Base-by-base conservation (phyloP, 2,113 vertebrate species). In the Girardinichthys multiradiatus region DNA sequence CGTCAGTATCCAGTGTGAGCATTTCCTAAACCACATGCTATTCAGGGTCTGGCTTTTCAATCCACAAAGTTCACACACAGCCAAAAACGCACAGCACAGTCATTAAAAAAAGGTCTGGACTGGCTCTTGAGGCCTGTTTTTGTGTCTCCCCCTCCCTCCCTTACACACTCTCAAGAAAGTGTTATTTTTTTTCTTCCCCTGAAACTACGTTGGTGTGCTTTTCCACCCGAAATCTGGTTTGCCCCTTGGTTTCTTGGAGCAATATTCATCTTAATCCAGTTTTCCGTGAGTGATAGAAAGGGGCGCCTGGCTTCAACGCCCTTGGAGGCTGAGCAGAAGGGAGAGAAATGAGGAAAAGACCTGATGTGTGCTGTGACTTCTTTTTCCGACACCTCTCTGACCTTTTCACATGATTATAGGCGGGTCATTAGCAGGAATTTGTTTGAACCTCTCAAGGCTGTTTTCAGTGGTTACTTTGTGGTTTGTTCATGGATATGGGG, bases 51-150 rank as follows among this genome's bases (percentile, higher is more conserved):
- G 81, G 48, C 63, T 86, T 76, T 80, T 70, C 68, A 74, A 86
- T 87, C 87, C 84, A 66, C 89, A 81, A 82, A 90, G 85, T 91
- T 91, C 90, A 89, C 86, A 82, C 79, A 74, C 62, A 63, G 80
- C 78, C 75, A 61, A 91, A 91, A 92, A 91, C 86, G 79, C 35
- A 68, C 74, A 42, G 84, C 81, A 51, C 7, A 6, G 21, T 51
- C 86, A 82, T 90, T 83, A 84, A 87, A 90, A 83, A 35, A 51
- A 70, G 67, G 35, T 72, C 67, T 60, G 79, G 28, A 42, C 80
- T 64, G 57, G 51, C 70, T 79, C 74, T 69, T 68, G 71, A 78
- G 77, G 68, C 77, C 72, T 88, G 81, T 75, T 87, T 86, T 72
- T 74, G 30, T 45, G 17, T 17, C 42, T 17, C 42, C 42, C n/a